A percentile compares a stretch with the other conserved stretches of the same genome.
Conservation (phyloP, 2,888 invertebrate species). For the Unio delphinus region DNA sequence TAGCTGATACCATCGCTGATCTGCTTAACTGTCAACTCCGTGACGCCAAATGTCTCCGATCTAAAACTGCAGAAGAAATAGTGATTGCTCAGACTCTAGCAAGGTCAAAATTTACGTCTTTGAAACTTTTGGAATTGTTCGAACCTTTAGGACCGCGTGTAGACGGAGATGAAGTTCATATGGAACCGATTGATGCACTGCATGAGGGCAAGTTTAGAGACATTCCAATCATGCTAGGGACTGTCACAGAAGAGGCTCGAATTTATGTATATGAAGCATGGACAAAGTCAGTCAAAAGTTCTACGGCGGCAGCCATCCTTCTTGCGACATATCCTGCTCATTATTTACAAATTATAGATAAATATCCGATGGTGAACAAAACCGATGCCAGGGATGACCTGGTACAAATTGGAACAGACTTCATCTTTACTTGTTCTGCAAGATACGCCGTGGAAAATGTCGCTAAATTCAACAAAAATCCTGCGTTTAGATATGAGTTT, state of each 20-base stretch:
- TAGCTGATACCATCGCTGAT: conserved; percentile 33
- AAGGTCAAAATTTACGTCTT: conserved; percentile 31
- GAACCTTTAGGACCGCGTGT: conserved; percentile 51
- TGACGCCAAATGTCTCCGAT: conserved; percentile 36
- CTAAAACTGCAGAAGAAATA: conserved; percentile 35
- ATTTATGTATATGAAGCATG: conserved; percentile 45
- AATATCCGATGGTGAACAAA: too few species aligned
- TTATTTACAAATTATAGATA: too few species aligned
- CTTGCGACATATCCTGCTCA: conserved; percentile 39
- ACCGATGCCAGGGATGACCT: conserved; percentile 27
- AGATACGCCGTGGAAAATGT: conserved; percentile 39
- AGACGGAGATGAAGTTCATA: conserved; percentile 39
- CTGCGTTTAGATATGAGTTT: conserved; percentile 38
- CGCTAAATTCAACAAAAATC: conserved; percentile 3
- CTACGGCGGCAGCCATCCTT: conserved; percentile 36
- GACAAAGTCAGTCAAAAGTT: conserved; percentile 18
- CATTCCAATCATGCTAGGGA: conserved; percentile 49
- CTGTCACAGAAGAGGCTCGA: conserved; percentile 43
- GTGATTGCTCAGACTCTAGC: conserved; percentile 32
- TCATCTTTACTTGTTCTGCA: conserved; percentile 54
- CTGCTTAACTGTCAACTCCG: conserved; percentile 28
- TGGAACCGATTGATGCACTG: conserved; percentile 33
- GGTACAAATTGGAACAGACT: conserved; percentile 45
- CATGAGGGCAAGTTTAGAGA: conserved; percentile 20
- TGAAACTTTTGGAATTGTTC: conserved; percentile 46